A percentile compares a stretch with the other conserved stretches of the same genome.
Evolutionary conservation across 2,888 invertebrate genomes (phyloP).

Genomic region (Nymphalis urticae): DNA sequence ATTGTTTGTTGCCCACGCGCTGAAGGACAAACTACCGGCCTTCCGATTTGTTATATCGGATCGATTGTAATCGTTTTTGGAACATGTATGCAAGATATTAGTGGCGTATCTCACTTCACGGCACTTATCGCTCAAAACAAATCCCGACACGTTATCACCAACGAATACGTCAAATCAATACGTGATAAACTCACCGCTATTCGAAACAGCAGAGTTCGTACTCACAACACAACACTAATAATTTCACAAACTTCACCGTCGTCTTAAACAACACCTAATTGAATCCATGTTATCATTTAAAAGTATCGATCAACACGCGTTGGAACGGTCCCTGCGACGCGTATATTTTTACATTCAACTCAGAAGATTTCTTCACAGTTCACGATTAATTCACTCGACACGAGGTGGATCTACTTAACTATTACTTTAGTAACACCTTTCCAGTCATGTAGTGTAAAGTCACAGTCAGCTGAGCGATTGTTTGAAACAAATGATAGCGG

Average conservation of each 20-base stretch:
- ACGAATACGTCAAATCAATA: slow-evolving; percentile 54
- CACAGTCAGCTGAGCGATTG: slow-evolving; percentile 76
- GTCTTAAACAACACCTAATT: slow-evolving; percentile 71
- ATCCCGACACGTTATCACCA: slow-evolving; percentile 65
- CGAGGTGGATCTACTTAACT: slow-evolving; percentile 1
- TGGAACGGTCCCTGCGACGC: slow-evolving; percentile 69
- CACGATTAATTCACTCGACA: slow-evolving; percentile 8
- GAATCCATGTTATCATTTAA: slow-evolving; percentile 81
- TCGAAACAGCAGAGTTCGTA: slow-evolving; percentile 43
- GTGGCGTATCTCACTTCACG: slow-evolving; percentile 12
- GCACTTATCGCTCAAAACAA: slow-evolving; percentile 58
- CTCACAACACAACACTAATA: slow-evolving; percentile 52
- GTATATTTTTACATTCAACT: slow-evolving; percentile 77
- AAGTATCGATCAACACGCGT: slow-evolving; percentile 80
- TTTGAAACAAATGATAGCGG: slow-evolving; percentile 72
- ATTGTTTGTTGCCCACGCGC: not conserved
- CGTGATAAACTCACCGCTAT: slow-evolving; percentile 64
- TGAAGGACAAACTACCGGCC: slow-evolving; percentile 27
- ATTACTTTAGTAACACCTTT: slow-evolving; percentile 15
- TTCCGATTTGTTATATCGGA: slow-evolving; percentile 17
- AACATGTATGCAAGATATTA: slow-evolving; percentile 31
- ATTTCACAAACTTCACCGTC: slow-evolving; percentile 58
- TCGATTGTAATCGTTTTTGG: slow-evolving; percentile 32
- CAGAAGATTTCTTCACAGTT: slow-evolving; percentile 63
- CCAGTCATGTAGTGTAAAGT: slow-evolving; percentile 48